Base-by-base conservation (phyloP, 2,797 vertebrate species). In the Pseudochaenichthys georgianus region DNA sequence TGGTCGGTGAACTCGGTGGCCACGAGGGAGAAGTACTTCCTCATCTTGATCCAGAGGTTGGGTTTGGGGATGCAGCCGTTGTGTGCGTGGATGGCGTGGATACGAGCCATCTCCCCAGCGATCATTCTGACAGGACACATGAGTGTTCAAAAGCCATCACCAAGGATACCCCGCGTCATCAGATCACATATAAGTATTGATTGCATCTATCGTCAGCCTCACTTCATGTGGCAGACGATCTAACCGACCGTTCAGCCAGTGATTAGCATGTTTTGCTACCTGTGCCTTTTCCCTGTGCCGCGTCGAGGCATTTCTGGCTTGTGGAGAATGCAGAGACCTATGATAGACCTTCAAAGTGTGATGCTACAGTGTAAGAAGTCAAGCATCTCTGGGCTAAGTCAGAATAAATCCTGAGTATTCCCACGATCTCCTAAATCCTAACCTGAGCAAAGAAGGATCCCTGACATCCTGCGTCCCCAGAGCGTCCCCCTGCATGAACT, bases 41-140 rank as follows among this genome's bases (percentile, higher is more conserved):
- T 91, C 93, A 99, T 95, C 92, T 96, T 98, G 87, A 97, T 95
- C 98, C 98, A 99, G 57, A 99, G 95, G 86, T 96, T 95, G 77
- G 98, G 96, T 91, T 96, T 97, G 73, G 97, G 96, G 60, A 99
- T 94, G 91, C 96, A 99, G 89, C 98, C 97, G 0, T 99, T 99
- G 88, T 96, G 95, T 64, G 97, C 95, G 0, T 98, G 97, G 93
- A 99, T 99, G 83, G 96, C 93, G 0, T 99, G 98, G 66, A 99
- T 96, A 55, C 96, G 96, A 46, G 98, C 98, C 97, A 99, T 97
- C 90, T 99, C 97, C 83, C 94, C 90, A 72, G 97, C 96, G 64
- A 99, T 97, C 81, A 98, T 87, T 91, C 97, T 99, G 85, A 57
- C 6, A 59, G 46, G 21, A 80, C 1, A 81, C 3, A 76, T 12